Conservation (phyloP, 2,113 vertebrate species). For the Tenebrosternarchus preto region DNA sequence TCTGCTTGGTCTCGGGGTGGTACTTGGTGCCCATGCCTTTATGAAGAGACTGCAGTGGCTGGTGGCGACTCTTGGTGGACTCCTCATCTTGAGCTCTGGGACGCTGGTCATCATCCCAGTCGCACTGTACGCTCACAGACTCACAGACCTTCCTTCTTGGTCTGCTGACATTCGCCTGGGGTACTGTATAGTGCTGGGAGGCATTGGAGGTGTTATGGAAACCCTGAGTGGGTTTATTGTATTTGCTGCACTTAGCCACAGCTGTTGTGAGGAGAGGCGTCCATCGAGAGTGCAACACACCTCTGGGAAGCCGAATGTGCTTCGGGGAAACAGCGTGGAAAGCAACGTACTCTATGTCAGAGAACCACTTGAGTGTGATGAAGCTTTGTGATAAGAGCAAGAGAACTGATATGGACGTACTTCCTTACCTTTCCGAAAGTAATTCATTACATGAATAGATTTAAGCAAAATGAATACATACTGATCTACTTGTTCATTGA, state of each 20-base stretch:
- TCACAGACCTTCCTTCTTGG: background rate
- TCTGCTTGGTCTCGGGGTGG: background rate
- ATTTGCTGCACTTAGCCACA: background rate
- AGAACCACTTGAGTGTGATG: background rate
- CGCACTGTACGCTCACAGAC: background rate
- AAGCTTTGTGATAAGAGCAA: background rate
- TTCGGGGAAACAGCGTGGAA: background rate
- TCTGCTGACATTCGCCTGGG: conserved; percentile 13
- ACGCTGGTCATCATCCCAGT: background rate
- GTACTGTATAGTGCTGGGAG: conserved; percentile 8
- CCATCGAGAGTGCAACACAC: background rate
- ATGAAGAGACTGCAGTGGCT: background rate
- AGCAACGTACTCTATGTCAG: background rate
- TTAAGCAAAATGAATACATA: no score
- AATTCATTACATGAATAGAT: no score
- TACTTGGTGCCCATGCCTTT: background rate
- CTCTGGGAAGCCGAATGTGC: background rate
- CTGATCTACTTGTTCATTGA: background rate
- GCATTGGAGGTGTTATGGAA: background rate
- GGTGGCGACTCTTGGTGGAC: background rate
- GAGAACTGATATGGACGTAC: no score
- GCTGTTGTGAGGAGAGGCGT: background rate
- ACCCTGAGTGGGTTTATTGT: background rate
- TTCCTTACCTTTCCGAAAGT: no score
- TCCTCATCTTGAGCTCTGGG: background rate